phyloP scores from a whole-genome alignment of 1,140 invertebrate genomes.

The Carposina sasakii region DNA sequence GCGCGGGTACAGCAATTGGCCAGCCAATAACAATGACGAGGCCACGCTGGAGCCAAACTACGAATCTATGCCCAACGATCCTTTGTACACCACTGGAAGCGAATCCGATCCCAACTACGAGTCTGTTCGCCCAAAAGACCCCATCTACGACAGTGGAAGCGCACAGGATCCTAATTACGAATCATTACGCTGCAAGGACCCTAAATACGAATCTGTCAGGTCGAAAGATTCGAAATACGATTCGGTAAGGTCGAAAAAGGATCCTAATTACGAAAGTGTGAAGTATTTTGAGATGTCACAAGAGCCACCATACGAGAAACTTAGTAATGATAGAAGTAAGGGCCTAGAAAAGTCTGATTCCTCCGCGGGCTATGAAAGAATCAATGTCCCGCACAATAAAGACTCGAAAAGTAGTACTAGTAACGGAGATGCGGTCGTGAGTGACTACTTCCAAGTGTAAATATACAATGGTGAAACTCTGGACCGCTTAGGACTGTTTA shows the following conservation, averaged over 20 bases:
- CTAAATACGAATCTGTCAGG: constrained; percentile 80
- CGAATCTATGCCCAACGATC: constrained; percentile 80
- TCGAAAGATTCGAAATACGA: constrained; percentile 68
- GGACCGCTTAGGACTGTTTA: constrained; percentile 18
- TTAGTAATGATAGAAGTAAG: constrained; percentile 53
- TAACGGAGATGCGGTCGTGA: constrained; percentile 56
- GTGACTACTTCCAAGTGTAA: constrained; percentile 72
- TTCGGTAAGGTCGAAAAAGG: constrained; percentile 60
- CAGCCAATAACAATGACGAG: constrained; percentile 59
- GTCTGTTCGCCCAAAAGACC: constrained; percentile 74
- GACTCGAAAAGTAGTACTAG: constrained; percentile 62
- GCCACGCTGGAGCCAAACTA: constrained; percentile 73
- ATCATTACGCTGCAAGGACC: constrained; percentile 70
- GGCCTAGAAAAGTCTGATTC: constrained; percentile 61
- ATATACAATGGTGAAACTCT: constrained; percentile 7
- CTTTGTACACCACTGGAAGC: constrained; percentile 77
- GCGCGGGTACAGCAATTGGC: constrained; percentile 54
- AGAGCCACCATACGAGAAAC: constrained; percentile 72
- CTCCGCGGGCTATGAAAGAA: constrained; percentile 67
- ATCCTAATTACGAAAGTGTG: constrained; percentile 73
- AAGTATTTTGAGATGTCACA: constrained; percentile 71
- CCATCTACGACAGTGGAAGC: constrained; percentile 59
- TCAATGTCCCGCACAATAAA: constrained; percentile 47
- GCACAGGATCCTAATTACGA: constrained; percentile 59
- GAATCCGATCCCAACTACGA: constrained; percentile 83